Base-by-base conservation (phyloP, 2,888 invertebrate species). In the Actias luna region DNA sequence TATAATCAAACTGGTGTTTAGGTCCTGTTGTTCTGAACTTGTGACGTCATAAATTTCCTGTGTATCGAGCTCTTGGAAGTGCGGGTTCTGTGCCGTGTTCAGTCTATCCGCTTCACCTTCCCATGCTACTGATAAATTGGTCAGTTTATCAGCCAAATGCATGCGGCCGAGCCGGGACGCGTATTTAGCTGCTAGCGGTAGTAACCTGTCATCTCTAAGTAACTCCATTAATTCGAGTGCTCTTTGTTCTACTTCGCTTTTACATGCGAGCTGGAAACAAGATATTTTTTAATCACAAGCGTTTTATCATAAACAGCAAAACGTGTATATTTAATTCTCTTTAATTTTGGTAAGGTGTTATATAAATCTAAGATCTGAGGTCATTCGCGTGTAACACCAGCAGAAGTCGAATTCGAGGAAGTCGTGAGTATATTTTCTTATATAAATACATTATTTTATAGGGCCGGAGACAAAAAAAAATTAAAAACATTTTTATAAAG, bases 151-250 rank as follows among this genome's bases (percentile, higher is more conserved):
- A 0, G 96, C 96, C 57, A 99, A 91, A 75, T 96, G 95, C 72
- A 95, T 94, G 72, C 95, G 95, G 29, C 97, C 95, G 14, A 96
- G 90, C 69, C 96, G 95, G 0, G 95, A 94, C 0, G 98, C 97
- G 87, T 98, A 99, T 81, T 97, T 97, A n/a, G 97, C 95, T 0
- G 98, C 98, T 42, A 98, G 89, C 67, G 96, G 96, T 42, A 98
- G 86, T 0, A 98, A 92, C 57, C 96, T 95, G 1, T 95, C 94
- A 75, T 96, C 96, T 27, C 95, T 95, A 76, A 98, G 94, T 72
- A 98, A 92, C 77, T 97, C 95, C 84, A 98, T 96, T 22, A 98
- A 91, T 85, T 99, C 98, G 59, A 97, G 88, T 0, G 98, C 98
- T 50, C 98, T 94, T 74, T 95, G 95, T 79, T 99, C 98, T 69